Evolutionary conservation across 2,888 invertebrate genomes (phyloP).

Genomic region (Drosophila diplacantha): DNA sequence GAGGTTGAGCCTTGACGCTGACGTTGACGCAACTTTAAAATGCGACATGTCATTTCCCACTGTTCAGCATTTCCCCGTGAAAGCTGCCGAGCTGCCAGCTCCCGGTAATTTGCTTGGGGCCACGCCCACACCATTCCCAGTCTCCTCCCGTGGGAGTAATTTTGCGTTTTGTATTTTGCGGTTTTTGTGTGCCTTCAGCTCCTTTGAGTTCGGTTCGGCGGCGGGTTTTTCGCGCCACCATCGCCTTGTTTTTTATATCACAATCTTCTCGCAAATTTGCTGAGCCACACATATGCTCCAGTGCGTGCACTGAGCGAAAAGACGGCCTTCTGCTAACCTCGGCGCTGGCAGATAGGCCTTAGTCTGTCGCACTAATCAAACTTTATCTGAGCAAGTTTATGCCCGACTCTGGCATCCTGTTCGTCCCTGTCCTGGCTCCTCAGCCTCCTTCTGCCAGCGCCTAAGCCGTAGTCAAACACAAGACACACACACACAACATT

Average conservation of each 20-base stretch:
- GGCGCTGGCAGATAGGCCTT: conserved; percentile 21
- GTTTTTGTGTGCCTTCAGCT: conserved; percentile 40
- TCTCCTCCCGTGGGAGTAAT: conserved; percentile 61
- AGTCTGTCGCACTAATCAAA: conserved; percentile 44
- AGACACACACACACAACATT: conserved; percentile 34
- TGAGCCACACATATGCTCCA: conserved; percentile 36
- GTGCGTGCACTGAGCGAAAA: conserved; percentile 31
- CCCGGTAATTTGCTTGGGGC: conserved; percentile 37
- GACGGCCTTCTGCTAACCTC: conserved; percentile 6
- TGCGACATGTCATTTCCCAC: conserved; percentile 56
- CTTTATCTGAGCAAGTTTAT: conserved; percentile 40
- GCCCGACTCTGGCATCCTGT: conserved; percentile 13
- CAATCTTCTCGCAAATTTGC: conserved; percentile 57
- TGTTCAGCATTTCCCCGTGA: conserved; percentile 39
- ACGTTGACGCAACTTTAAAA: conserved; percentile 56
- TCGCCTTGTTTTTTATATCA: conserved; percentile 44
- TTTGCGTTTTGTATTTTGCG: conserved; percentile 67
- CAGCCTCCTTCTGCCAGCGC: conserved; percentile 3
- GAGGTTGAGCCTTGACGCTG: conserved; percentile 24
- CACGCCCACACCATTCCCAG: conserved; percentile 23
- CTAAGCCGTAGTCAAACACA: conserved; percentile 24
- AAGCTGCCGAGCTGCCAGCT: conserved; percentile 14
- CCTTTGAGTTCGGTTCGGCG: conserved; percentile 6
- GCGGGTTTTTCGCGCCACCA: conserved; percentile 31
- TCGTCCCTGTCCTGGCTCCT: conserved; percentile 7